These are phyloP conservation scores for Zoanthus solanderi DNA, from an alignment of 92 coral and sea anemone genomes.

Conservation along the genomic window DNA sequence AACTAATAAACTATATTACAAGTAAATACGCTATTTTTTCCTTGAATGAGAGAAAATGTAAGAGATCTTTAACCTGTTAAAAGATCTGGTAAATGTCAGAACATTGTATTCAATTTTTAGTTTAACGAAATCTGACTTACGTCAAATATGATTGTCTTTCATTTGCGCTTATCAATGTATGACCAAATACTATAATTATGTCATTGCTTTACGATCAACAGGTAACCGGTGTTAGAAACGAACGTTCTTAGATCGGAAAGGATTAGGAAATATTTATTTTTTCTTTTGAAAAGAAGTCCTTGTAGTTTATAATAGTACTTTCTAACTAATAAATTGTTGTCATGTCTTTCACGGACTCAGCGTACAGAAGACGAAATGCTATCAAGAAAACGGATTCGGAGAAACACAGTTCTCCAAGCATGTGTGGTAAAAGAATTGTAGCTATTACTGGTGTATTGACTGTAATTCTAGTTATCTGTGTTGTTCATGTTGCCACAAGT, in stretches of 20 bases:
- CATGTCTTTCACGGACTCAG: constrained; percentile 34
- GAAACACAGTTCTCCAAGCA: constrained; percentile 50
- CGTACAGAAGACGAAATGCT: constrained; percentile 46
- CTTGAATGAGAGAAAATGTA: neutral
- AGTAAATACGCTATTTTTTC: neutral
- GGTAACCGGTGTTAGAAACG: constrained; percentile 31
- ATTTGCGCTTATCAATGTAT: constrained; percentile 35
- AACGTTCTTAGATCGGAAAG: neutral
- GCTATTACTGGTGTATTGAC: constrained; percentile 92
- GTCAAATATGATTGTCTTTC: neutral
- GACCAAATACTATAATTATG: constrained; percentile 47
- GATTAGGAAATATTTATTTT: neutral
- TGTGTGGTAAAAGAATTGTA: constrained; percentile 83
- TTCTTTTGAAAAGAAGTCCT: neutral
- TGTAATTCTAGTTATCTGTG: constrained; percentile 89
- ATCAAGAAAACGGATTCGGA: constrained; percentile 9
- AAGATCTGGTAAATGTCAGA: neutral
- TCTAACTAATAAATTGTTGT: neutral
- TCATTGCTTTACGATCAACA: constrained; percentile 30
- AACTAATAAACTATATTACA: neutral
- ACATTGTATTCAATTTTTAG: neutral
- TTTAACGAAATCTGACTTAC: neutral
- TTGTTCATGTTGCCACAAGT: constrained; percentile 95
- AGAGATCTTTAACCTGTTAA: neutral
- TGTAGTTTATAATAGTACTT: neutral